phyloP scores from a whole-genome alignment of 2,888 invertebrate species.

The Poecilus cupreus region DNA sequence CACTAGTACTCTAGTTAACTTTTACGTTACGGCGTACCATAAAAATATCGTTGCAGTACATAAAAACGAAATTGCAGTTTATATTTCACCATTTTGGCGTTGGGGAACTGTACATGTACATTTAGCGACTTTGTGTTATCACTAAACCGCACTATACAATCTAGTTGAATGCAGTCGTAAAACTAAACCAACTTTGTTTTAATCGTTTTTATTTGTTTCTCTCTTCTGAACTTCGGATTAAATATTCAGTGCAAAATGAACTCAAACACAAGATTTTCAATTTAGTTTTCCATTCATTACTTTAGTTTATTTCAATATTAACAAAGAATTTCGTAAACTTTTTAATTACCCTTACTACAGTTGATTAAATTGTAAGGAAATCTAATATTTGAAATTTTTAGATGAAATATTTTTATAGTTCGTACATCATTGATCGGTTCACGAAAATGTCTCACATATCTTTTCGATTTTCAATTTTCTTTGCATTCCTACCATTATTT shows the following conservation, averaged over 20 bases:
- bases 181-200: conserved; percentile 47
- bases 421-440: background rate
- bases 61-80: conserved; percentile 17
- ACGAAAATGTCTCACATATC: conserved; percentile 21
- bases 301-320: background rate
- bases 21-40: too few species aligned
- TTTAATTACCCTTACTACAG: background rate
- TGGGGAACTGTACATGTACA: background rate
- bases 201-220: conserved; percentile 44
- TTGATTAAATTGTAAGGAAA: background rate
- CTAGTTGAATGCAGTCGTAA: conserved; percentile 1
- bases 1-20: too few species aligned
- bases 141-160: conserved; percentile 13
- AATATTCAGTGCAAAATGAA: background rate
- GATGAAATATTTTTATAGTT: background rate
- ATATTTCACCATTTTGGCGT: conserved; percentile 1
- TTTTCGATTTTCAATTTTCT: conserved; percentile 41
- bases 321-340: conserved; percentile 3
- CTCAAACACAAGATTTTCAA: conserved; percentile 23
- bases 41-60: conserved; percentile 15
- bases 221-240: conserved; percentile 4
- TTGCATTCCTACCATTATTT: conserved; percentile 26
- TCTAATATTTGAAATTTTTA: too few species aligned
- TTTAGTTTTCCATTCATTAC: conserved; percentile 15
- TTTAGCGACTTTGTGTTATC: conserved; percentile 18